Evolutionary conservation across 2,797 vertebrate genomes (phyloP), one percentile per base, ranked within the genome.

Genomic region (Argentina silus): DNA sequence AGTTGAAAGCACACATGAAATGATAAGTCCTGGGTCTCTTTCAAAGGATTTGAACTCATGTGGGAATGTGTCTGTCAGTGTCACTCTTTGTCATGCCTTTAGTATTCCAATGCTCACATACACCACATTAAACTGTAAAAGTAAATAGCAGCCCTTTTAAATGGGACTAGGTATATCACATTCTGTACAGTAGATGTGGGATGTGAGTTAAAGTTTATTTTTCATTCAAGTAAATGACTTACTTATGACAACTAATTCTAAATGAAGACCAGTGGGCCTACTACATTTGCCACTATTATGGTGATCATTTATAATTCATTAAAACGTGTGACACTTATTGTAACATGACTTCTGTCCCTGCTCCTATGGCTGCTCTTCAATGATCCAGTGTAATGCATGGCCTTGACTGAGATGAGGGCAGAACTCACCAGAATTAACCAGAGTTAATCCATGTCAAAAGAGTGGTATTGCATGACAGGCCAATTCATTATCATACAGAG

Each of bases 31-130:
- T 8, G 56, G 6, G 56, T 64, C 14, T 64, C 63, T 67, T 68
- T 72, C 50, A 53, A 36, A 63, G 51, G 59, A 70, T 61, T 63
- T 42, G 9, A 74, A 67, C 67, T 55, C 50, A 6, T 50, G 7
- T 21, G 44, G 21, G 23, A 73, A 19, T 23, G 17, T 23, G 17
- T 67, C 19, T 60, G 10, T 15, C 75, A 72, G 62, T 69, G 72
- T 27, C 53, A 45, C 62, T 7, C 5, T 55, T 63, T 72, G 51
- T 11, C 64, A 45, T 44, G 67, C 10, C 19, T 61, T 50, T 7
- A 4, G 42, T 10, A 64, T 48, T 43, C 42, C 21, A 36, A 8
- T 51, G 44, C 43, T 77, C 73, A 83, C 57, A 19, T 5, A 70
- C 3, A 43, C 10, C 10, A 17, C 63, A 67, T 11, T 45, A 42